Conservation (phyloP, 2,113 vertebrate genomes). For the Fulica atra region DNA sequence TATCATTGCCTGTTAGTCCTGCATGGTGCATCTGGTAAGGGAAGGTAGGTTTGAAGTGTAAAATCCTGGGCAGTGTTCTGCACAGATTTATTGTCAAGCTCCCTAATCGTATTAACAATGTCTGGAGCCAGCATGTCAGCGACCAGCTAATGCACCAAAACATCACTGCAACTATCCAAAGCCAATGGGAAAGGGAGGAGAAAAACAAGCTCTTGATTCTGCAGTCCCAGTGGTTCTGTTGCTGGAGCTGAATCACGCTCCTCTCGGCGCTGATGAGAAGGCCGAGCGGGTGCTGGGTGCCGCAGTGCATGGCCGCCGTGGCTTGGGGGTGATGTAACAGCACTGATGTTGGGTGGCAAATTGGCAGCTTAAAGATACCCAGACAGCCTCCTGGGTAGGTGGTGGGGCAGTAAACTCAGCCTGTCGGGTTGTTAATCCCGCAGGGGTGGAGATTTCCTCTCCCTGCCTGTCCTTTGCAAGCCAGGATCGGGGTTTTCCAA, state of each 20-base stretch:
- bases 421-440: not conserved
- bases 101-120: not conserved
- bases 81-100: not conserved
- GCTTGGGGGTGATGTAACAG: not conserved
- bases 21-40: conserved; percentile 1
- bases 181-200: not conserved
- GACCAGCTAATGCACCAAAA: not conserved
- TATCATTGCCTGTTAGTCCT: conserved; percentile 27
- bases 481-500: not conserved
- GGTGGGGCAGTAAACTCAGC: not conserved
- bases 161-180: not conserved
- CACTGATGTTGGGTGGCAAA: not conserved
- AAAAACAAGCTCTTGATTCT: not conserved
- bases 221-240: not conserved
- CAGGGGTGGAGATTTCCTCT: not conserved
- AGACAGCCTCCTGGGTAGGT: not conserved
- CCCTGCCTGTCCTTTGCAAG: not conserved
- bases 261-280: not conserved
- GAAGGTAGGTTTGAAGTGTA: conserved; percentile 16
- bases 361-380: not conserved
- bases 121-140: conserved; percentile 16
- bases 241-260: not conserved
- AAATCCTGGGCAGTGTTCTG: not conserved
- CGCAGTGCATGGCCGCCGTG: not conserved
- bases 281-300: not conserved